Percentiles rank a stretch among this genome's conserved stretches.
These are phyloP conservation scores for Delia radicum DNA, from an alignment of 1,140 invertebrate species.

Conservation along the genomic window DNA sequence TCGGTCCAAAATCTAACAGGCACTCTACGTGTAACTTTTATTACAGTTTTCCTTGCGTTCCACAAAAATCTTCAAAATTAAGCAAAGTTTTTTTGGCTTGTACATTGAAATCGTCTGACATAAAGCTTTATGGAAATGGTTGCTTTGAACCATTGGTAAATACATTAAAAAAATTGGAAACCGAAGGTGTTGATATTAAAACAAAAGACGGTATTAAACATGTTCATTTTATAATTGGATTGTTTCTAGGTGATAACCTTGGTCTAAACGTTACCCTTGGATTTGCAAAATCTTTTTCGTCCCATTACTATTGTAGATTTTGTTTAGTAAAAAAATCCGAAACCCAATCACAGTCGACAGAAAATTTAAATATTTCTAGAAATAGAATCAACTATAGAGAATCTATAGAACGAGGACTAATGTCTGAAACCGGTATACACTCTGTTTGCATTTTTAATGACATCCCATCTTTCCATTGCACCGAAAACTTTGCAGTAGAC, in stretches of 20 bases:
- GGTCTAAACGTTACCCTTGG: neutral
- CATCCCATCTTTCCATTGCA: conserved; percentile 37
- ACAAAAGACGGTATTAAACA: neutral
- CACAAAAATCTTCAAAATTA: neutral
- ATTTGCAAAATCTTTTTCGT: conserved; percentile 1
- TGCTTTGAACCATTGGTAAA: neutral
- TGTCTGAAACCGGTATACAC: conserved; percentile 27
- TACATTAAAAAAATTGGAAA: neutral
- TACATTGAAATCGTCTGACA: neutral
- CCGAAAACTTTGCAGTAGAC: conserved; percentile 38
- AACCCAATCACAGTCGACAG: neutral
- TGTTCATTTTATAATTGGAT: neutral
- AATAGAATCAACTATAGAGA: neutral
- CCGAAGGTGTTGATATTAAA: neutral
- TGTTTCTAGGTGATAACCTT: neutral
- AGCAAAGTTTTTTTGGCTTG: neutral
- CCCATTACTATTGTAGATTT: neutral
- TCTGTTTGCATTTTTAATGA: conserved; percentile 32
- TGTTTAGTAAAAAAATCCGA: neutral
- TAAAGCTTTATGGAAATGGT: neutral
- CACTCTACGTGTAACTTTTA: neutral
- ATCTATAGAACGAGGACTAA: neutral
- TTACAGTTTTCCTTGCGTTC: conserved; percentile 4
- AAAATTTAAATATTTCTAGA: neutral
- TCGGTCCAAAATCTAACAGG: neutral